phyloP scores from a whole-genome alignment of 2,797 vertebrate genomes.

The Platalea minor region DNA sequence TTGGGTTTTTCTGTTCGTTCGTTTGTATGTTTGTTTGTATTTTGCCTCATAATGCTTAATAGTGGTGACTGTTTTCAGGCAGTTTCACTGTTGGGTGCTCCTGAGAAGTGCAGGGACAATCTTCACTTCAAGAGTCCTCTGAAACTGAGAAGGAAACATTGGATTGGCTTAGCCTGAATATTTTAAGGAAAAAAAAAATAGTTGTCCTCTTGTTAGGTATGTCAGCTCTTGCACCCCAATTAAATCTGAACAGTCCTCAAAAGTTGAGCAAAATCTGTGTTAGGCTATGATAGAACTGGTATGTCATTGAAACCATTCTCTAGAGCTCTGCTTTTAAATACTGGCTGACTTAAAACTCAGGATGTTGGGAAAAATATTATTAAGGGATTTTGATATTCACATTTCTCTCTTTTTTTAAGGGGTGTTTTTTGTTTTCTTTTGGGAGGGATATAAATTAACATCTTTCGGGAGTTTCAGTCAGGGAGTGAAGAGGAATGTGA shows the following conservation, averaged over 20 bases:
- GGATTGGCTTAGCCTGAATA: not conserved
- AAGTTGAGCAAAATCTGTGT: not conserved
- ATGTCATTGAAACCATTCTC: not conserved
- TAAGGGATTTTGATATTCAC: not conserved
- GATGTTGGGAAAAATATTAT: not conserved
- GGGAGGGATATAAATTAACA: not conserved
- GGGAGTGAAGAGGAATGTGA: not conserved
- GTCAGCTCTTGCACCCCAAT: not conserved
- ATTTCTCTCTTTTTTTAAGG: not conserved
- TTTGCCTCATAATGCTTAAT: not conserved
- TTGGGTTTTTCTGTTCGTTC: not conserved
- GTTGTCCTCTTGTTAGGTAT: not conserved
- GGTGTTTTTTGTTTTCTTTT: not conserved
- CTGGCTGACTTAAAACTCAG: not conserved
- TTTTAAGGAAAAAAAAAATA: not conserved
- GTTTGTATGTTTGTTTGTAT: not conserved
- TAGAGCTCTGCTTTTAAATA: not conserved
- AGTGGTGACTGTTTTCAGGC: not conserved
- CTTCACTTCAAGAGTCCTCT: not conserved
- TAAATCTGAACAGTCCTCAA: not conserved
- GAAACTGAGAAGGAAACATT: not conserved
- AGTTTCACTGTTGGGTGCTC: not conserved
- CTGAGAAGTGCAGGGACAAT: not conserved
- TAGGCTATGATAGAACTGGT: not conserved
- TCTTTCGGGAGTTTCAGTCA: not conserved